Conservation (phyloP, 2,797 vertebrate genomes). For the Gymnocypris eckloni region DNA sequence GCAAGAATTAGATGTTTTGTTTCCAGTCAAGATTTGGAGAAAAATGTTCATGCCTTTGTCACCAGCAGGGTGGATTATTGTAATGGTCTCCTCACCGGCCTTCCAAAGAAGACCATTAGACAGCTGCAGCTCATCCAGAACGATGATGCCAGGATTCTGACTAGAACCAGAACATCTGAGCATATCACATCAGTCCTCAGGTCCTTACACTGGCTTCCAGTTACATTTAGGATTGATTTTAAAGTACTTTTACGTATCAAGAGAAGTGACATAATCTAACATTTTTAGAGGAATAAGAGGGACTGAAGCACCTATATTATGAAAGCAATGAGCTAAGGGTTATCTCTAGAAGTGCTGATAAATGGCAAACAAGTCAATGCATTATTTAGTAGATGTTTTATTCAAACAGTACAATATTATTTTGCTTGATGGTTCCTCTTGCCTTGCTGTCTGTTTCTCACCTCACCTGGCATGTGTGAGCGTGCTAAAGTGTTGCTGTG, state of each 20-base stretch:
- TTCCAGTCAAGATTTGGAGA: no score
- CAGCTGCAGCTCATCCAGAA: no score
- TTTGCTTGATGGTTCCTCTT: background rate
- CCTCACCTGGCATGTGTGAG: slow-evolving; percentile 41
- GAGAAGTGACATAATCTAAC: background rate
- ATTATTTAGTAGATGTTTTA: slow-evolving; percentile 38
- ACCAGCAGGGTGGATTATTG: no score
- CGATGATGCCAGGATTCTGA: no score
- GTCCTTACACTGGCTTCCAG: no score
- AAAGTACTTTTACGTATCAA: background rate
- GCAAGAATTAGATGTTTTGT: no score
- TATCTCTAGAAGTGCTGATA: slow-evolving; percentile 29
- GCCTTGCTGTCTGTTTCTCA: slow-evolving; percentile 8
- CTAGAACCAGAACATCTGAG: no score
- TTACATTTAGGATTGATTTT: no score
- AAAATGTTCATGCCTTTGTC: no score
- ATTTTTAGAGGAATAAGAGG: background rate
- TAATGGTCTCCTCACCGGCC: no score
- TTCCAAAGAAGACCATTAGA: no score
- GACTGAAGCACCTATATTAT: background rate
- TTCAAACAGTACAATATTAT: slow-evolving; percentile 17
- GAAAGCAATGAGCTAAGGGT: background rate
- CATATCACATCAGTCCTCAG: no score
- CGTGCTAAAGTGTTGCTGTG: slow-evolving; percentile 51
- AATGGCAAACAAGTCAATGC: slow-evolving; percentile 26